Evolutionary conservation across 1,140 invertebrate genomes (phyloP), one percentile per base, ranked within the genome.

Genomic region (Radopholus similis): DNA sequence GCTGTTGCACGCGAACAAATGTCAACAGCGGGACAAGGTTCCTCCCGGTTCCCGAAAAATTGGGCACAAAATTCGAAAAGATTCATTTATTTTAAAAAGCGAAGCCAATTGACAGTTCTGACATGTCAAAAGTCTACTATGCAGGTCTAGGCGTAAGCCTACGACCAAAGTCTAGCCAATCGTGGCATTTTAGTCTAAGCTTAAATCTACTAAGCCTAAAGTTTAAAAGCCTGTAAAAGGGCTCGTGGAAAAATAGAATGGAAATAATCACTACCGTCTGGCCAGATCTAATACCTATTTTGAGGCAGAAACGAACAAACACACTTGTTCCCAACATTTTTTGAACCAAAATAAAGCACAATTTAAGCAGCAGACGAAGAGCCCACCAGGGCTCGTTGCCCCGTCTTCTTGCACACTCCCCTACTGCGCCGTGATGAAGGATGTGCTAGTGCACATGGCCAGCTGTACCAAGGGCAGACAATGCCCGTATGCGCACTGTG

Each of bases 371-470:
- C 40, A 21, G 21, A 42, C 40, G 13, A 13, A 21, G 21, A 42
- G 15, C 21, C 21, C 21, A 21, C 21, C 13, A 42, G 21, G 21
- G 40, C 21, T 21, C 40, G 13, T 15, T 21, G 21, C 40, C n/a
- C n/a, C n/a, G n/a, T n/a, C 49, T 44, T 15, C 26, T 15, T 99
- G 96, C 84, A 88, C 88, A 18, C 86, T 97, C 55, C 93, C 93
- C 21, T 94, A 98, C 83, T 99, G 95, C 85, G 90, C 91, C 82
- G 97, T 93, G 0, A 98, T 98, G 95, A 97, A 97, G 83, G 91
- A 91, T 77, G 94, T 98, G n/a, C 86, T 99, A 56, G 92, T 90
- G 78, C 95, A 99, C 80, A 97, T 98, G 95, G 94, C 91, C 44
- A 92, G 88, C 0, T 99, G 95, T 85, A 90, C 92, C 84, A 90